Evolutionary conservation across 2,113 vertebrate genomes (phyloP).

Genomic region (Nothobranchius kuhntae): DNA sequence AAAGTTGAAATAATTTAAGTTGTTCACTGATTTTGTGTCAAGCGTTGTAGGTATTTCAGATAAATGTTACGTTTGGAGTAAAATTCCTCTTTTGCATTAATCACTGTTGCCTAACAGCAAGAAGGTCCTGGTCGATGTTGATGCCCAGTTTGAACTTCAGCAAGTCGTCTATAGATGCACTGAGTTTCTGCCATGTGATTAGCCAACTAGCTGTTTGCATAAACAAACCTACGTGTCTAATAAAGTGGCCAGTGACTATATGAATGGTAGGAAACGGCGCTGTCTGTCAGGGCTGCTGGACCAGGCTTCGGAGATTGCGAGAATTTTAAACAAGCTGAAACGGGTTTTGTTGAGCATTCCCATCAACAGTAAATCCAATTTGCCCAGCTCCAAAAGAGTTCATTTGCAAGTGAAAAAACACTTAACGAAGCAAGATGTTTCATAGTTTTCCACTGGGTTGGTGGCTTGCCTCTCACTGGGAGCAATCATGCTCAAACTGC

Average conservation of each 20-base stretch:
- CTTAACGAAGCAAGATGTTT: constrained; percentile 12
- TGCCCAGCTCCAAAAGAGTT: constrained; percentile 12
- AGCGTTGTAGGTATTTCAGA: not conserved
- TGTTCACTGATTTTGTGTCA: constrained; percentile 1
- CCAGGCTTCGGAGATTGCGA: not conserved
- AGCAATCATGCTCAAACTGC: constrained; percentile 25
- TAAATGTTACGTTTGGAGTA: not conserved
- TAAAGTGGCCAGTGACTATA: too few species aligned
- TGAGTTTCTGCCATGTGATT: too few species aligned
- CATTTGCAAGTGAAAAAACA: constrained; percentile 32
- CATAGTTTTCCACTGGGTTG: constrained; percentile 11
- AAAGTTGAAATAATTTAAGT: not conserved
- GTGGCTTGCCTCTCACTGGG: constrained; percentile 21
- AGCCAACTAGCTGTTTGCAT: too few species aligned
- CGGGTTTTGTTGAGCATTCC: constrained; percentile 1
- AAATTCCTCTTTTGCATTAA: constrained; percentile 7
- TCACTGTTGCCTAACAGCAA: not conserved
- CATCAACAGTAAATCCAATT: not conserved
- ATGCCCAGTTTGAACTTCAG: too few species aligned
- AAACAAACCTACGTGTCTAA: too few species aligned
- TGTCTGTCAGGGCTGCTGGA: not conserved
- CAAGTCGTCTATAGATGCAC: too few species aligned
- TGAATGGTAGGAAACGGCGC: too few species aligned
- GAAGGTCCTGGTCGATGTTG: too few species aligned
- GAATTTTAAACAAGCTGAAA: not conserved